Percentiles rank a stretch among this genome's conserved stretches.
Conservation (phyloP, 1,140 invertebrate genomes). For the Leptinotarsa undecemlineata region DNA sequence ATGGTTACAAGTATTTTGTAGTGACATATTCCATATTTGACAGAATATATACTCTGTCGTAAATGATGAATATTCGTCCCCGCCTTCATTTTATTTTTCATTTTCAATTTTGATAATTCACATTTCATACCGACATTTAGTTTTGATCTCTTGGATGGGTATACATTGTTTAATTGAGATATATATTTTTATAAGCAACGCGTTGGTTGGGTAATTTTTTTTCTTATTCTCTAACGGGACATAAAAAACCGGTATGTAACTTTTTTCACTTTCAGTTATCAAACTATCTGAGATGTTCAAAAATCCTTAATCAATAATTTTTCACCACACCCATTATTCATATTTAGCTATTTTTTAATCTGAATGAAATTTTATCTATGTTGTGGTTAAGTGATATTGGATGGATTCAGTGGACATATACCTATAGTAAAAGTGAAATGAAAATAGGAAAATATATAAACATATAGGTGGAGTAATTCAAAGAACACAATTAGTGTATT, state of each 20-base stretch:
- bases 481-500: too few species aligned
- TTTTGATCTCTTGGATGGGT: neutral
- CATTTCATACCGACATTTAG: neutral
- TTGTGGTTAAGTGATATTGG: neutral
- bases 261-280: constrained; percentile 32
- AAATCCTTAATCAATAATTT: neutral
- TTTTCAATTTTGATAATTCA: neutral
- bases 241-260: constrained; percentile 42
- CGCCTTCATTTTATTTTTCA: constrained; percentile 4
- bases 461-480: too few species aligned
- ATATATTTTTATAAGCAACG: constrained; percentile 41
- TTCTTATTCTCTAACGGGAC: constrained; percentile 37
- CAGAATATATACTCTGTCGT: neutral
- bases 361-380: neutral
- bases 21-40: constrained; percentile 11
- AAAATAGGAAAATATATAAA: too few species aligned
- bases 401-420: neutral
- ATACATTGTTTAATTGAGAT: neutral
- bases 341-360: neutral
- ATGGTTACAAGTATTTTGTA: neutral
- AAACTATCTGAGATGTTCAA: neutral
- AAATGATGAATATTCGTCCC: neutral
- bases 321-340: neutral
- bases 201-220: constrained; percentile 32
- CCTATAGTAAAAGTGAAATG: neutral